These are phyloP conservation scores for Ricordea florida DNA, from an alignment of 92 coral and sea anemone species.

Conservation along the genomic window DNA sequence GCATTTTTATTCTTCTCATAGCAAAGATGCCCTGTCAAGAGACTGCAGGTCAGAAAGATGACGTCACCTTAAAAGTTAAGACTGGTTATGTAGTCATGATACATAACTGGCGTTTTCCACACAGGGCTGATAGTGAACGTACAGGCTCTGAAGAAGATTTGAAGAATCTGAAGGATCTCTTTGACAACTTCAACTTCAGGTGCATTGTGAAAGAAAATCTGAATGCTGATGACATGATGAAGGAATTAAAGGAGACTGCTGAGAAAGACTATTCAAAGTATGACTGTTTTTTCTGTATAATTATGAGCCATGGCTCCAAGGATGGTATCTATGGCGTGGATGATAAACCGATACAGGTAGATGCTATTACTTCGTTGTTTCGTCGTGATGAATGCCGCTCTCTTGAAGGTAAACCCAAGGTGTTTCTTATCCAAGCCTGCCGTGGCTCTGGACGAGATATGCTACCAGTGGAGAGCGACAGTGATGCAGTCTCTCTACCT, in stretches of 20 bases:
- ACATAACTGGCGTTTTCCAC: slow-evolving; percentile 66
- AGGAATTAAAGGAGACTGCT: slow-evolving; percentile 46
- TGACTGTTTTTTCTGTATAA: slow-evolving; percentile 87
- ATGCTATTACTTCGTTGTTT: slow-evolving; percentile 74
- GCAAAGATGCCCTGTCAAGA: slow-evolving; percentile 63
- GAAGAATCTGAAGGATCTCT: slow-evolving; percentile 38
- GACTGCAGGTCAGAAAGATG: slow-evolving; percentile 31
- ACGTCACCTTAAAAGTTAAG: slow-evolving; percentile 31
- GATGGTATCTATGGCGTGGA: slow-evolving; percentile 83
- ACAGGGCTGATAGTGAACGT: slow-evolving; percentile 51
- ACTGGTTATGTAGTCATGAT: slow-evolving; percentile 81
- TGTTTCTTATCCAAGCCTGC: slow-evolving; percentile 92
- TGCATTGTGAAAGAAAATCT: neutral
- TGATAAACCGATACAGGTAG: slow-evolving; percentile 59
- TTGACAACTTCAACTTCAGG: slow-evolving; percentile 63
- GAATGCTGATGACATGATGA: slow-evolving; percentile 57
- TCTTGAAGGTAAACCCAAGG: slow-evolving; percentile 81
- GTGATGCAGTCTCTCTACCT: slow-evolving; percentile 54
- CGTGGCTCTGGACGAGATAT: slow-evolving; percentile 64
- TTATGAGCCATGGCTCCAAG: slow-evolving; percentile 83
- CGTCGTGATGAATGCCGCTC: slow-evolving; percentile 63
- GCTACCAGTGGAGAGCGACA: slow-evolving; percentile 67
- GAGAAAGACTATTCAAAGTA: slow-evolving; percentile 73
- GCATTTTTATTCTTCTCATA: neutral
- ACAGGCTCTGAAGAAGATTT: slow-evolving; percentile 79